These are phyloP conservation scores for Zhengitettix transpicula DNA, from an alignment of 2,888 invertebrate species.

Conservation along the genomic window DNA sequence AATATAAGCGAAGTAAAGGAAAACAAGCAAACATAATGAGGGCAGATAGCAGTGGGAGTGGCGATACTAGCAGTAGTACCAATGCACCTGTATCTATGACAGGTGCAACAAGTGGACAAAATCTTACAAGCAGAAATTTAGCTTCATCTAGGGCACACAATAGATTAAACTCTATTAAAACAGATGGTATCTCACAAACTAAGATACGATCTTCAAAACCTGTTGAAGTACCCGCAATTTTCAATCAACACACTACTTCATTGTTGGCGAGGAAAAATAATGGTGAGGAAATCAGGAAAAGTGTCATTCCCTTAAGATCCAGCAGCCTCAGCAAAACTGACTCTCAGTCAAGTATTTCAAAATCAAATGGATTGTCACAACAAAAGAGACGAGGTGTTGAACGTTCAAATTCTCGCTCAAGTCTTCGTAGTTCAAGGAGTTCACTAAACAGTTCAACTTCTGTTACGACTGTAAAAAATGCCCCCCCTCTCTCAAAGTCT, in stretches of 20 bases:
- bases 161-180: no score
- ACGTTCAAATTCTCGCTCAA: slow-evolving; percentile 60
- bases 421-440: slow-evolving; percentile 64
- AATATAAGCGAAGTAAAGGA: neutral
- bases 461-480: slow-evolving; percentile 57
- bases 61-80: slow-evolving; percentile 27
- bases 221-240: no score
- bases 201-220: no score
- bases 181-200: no score
- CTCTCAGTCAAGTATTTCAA: slow-evolving; percentile 18
- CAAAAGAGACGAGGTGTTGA: slow-evolving; percentile 36
- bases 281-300: slow-evolving; percentile 19
- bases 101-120: neutral
- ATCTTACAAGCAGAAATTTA: no score
- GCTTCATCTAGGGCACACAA: no score
- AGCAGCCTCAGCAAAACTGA: slow-evolving; percentile 26
- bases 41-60: slow-evolving; percentile 31
- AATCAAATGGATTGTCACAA: slow-evolving; percentile 17
- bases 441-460: slow-evolving; percentile 68
- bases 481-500: slow-evolving; percentile 29
- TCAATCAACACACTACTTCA: no score
- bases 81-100: slow-evolving; percentile 1
- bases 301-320: slow-evolving; percentile 25
- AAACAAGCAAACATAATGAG: slow-evolving; percentile 13
- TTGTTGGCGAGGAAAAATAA: slow-evolving; percentile 9